A percentile compares a stretch with the other conserved stretches of the same genome.
phyloP scores from a whole-genome alignment of 1,140 invertebrate genomes.

The Metaphire vulgaris region DNA sequence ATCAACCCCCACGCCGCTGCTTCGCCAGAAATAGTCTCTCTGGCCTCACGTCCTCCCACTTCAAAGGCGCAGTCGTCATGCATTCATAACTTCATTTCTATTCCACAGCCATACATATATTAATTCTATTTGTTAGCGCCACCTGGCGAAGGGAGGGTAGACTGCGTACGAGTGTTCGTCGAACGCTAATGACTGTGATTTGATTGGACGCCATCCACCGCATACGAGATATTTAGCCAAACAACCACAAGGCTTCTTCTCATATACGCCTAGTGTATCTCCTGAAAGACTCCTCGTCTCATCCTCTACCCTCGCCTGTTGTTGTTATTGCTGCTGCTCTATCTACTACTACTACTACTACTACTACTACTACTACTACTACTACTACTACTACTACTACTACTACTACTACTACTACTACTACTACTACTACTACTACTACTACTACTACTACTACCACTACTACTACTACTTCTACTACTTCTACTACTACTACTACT shows the following conservation, averaged over 20 bases:
- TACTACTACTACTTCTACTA: constrained; percentile 11
- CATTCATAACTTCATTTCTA: not conserved
- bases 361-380: constrained; percentile 14
- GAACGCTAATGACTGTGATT: not conserved
- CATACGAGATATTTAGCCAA: not conserved
- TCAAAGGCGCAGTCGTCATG: not conserved
- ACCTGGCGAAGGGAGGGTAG: not conserved
- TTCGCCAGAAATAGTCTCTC: too few relatives aligned
- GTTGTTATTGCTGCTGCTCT: constrained; percentile 3
- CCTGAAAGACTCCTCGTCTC: not conserved
- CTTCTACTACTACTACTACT: constrained; percentile 6
- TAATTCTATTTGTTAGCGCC: constrained; percentile 1
- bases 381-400: constrained; percentile 11
- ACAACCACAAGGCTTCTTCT: too few relatives aligned
- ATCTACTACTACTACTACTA: constrained; percentile 5
- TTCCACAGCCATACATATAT: not conserved
- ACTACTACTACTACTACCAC: constrained; percentile 10
- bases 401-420: constrained; percentile 13
- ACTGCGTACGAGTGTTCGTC: not conserved
- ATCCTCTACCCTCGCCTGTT: not conserved
- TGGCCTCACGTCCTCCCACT: too few relatives aligned
- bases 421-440: constrained; percentile 14
- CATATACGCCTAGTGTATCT: not conserved
- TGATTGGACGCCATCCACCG: not conserved
- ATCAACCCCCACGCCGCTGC: too few relatives aligned